phyloP scores from a whole-genome alignment of 2,888 invertebrate species.

The Cyrtodaria siliqua region DNA sequence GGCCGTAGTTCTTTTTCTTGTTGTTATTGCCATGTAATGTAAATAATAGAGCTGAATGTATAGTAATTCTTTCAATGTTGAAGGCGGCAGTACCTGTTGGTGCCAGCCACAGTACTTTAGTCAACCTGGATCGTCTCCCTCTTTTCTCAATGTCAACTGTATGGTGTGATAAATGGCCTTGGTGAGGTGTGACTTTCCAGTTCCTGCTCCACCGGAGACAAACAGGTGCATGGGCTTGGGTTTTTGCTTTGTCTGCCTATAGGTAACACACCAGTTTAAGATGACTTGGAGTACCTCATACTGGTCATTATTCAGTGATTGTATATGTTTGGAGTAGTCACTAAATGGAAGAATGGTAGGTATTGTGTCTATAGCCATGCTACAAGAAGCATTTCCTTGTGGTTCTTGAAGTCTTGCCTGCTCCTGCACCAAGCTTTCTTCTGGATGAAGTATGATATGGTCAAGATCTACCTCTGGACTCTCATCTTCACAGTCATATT shows the following conservation, averaged over 20 bases:
- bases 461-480: constrained; percentile 15
- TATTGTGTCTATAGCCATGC: constrained; percentile 20
- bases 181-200: constrained; percentile 52
- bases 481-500: constrained; percentile 35
- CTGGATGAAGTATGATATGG: constrained; percentile 29
- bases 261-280: constrained; percentile 32
- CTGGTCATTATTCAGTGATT: constrained; percentile 22
- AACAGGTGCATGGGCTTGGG: constrained; percentile 39
- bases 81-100: constrained; percentile 37
- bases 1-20: constrained; percentile 1
- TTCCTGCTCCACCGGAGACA: constrained; percentile 50
- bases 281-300: constrained; percentile 21
- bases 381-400: constrained; percentile 6
- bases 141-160: constrained; percentile 20
- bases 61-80: constrained; percentile 27
- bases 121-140: constrained; percentile 24
- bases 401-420: constrained; percentile 7
- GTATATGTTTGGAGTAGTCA: constrained; percentile 15
- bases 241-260: constrained; percentile 19
- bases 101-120: constrained; percentile 19
- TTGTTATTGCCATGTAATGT: constrained; percentile 3
- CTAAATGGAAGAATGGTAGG: constrained; percentile 11
- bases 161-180: constrained; percentile 30
- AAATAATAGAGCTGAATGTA: constrained; percentile 33
- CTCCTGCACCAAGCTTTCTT: constrained; percentile 9